Evolutionary conservation across 2,888 invertebrate genomes (phyloP).

Genomic region (Caenorhabditis sulstoni): DNA sequence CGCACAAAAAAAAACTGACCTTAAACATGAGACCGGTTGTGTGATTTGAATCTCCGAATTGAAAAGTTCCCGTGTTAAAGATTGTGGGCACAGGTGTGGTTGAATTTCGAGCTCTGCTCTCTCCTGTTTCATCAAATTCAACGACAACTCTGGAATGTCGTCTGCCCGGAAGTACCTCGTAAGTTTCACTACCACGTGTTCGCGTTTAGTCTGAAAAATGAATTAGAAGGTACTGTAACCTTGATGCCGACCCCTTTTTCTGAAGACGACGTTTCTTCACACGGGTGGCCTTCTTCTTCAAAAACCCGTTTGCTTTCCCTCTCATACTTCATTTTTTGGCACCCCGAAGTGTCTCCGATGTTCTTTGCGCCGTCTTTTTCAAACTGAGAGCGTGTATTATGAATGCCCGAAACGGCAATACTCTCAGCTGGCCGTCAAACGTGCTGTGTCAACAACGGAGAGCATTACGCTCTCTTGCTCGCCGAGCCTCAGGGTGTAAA

Average conservation of each 20-base stretch:
- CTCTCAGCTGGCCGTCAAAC: slow-evolving; percentile 39
- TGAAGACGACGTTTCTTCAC: background rate
- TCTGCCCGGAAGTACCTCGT: slow-evolving; percentile 84
- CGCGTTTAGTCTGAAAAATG: slow-evolving; percentile 83
- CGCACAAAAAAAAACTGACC: slow-evolving; percentile 79
- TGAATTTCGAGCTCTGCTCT: slow-evolving; percentile 60
- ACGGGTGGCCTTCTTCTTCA: background rate
- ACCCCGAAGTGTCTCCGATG: slow-evolving; percentile 8
- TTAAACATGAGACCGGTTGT: slow-evolving; percentile 83
- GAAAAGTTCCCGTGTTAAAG: slow-evolving; percentile 82
- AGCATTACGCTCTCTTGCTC: slow-evolving; percentile 18
- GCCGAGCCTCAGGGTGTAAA: slow-evolving; percentile 27
- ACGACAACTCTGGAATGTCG: slow-evolving; percentile 83
- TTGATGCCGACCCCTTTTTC: background rate
- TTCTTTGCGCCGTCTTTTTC: slow-evolving; percentile 5
- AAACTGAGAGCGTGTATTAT: slow-evolving; percentile 28
- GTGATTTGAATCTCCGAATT: slow-evolving; percentile 83
- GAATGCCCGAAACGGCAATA: slow-evolving; percentile 24
- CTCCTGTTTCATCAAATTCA: slow-evolving; percentile 71
- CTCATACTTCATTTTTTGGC: background rate
- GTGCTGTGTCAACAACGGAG: slow-evolving; percentile 47
- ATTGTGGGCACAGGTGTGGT: slow-evolving; percentile 51
- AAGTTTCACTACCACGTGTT: slow-evolving; percentile 83
- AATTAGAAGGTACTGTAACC: background rate
- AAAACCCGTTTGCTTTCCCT: background rate